Evolutionary conservation across 2,113 vertebrate genomes (phyloP), one percentile per base, ranked within the genome.

Genomic region (Trichomycterus rosablanca): DNA sequence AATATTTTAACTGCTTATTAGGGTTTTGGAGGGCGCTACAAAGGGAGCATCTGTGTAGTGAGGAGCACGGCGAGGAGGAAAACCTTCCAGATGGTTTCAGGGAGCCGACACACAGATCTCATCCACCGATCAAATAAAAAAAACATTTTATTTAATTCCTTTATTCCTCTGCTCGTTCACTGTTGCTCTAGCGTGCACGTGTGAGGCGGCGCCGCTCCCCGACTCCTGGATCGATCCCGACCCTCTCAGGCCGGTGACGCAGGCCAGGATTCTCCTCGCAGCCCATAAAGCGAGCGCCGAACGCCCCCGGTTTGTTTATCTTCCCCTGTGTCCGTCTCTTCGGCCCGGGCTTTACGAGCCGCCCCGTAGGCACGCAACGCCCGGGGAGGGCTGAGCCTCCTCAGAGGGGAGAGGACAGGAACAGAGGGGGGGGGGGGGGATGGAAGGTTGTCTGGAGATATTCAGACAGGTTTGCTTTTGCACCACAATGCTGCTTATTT

Each of bases 1-100:
- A 97, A 97, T 95, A 98, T 94, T 96, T 97, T 97, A 96, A 95
- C 93, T 94, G 92, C 95, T 95, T 97, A 95, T 94, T 89, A 95
- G 92, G 91, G 93, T 92, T n/a, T 80, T 88, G 85, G 83, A 83
- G 88, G 80, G 72, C 86, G 77, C 83, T 86, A 97, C 93, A 97
- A 97, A 93, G 89, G 91, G 73, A 87, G 88, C 94, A 96, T 97
- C 93, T 96, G 93, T 90, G 91, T 88, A 84, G 69, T 83, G 82
- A 81, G 76, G 83, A 83, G 77, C 85, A 72, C 83, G 78, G 77
- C 89, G 87, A 87, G 88, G 84, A 77, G 81, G 83, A 72, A 57
- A 56, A 63, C 83, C 78, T 85, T 89, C 89, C 95, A 97, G 92
- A 96, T 93, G 93, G 89, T 89, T 87, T 82, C 82, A 84, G 86